These are phyloP conservation scores for Pantala flavescens DNA, from an alignment of 1,140 invertebrate species.

Conservation along the genomic window DNA sequence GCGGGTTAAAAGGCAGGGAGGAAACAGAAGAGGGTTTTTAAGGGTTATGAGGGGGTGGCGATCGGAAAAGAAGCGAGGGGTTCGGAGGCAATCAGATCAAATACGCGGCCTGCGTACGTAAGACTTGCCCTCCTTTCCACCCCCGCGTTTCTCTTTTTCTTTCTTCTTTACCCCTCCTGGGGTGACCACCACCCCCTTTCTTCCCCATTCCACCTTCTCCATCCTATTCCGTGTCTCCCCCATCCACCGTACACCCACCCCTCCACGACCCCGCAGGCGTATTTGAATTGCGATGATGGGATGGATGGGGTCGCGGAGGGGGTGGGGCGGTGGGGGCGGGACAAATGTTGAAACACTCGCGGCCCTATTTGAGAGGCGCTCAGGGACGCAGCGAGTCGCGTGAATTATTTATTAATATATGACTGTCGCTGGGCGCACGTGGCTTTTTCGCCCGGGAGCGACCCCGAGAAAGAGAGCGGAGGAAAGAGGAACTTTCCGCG, in stretches of 20 bases:
- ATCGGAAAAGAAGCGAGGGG: neutral
- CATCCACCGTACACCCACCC: neutral
- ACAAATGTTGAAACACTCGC: constrained; percentile 9
- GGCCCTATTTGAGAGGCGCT: constrained; percentile 6
- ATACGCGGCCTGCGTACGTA: neutral
- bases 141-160: neutral
- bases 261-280: neutral
- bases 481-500: no score
- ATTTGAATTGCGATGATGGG: constrained; percentile 9
- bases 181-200: neutral
- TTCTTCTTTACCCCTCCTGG: neutral
- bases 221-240: neutral
- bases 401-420: constrained; percentile 11
- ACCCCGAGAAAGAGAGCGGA: no score
- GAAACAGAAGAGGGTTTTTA: neutral
- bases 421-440: neutral
- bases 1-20: neutral
- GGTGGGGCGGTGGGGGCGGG: neutral
- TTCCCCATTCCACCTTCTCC: neutral
- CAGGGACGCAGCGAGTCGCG: neutral
- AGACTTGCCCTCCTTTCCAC: neutral
- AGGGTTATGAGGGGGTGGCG: neutral
- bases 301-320: neutral
- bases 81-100: neutral
- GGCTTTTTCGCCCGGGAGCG: neutral